Conservation (phyloP, 2,113 vertebrate genomes). For the Tragulus kanchil region DNA sequence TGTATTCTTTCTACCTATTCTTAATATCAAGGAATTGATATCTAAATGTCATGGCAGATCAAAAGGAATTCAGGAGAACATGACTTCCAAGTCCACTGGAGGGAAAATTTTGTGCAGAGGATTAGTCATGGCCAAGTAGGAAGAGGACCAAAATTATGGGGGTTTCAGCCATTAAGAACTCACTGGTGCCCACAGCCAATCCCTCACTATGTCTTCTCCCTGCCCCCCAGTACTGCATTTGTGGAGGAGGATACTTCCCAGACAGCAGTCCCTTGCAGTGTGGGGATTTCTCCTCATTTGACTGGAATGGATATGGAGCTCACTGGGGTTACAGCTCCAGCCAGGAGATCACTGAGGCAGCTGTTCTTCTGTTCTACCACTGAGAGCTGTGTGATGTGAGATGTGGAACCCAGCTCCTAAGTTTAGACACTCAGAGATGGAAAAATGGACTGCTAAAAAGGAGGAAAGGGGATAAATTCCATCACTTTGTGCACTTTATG, state of each 20-base stretch:
- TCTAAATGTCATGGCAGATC: too few relatives aligned
- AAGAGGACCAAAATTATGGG: too few relatives aligned
- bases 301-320: constrained; percentile 78
- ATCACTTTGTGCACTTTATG: neutral
- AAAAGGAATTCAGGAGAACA: neutral
- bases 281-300: constrained; percentile 77
- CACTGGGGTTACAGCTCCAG: neutral
- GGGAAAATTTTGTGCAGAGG: too few relatives aligned
- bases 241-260: constrained; percentile 78
- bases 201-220: neutral
- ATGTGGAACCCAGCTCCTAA: neutral
- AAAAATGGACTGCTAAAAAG: neutral
- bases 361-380: constrained; percentile 64
- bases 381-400: neutral
- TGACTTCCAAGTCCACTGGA: too few relatives aligned
- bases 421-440: neutral
- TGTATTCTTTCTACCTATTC: too few relatives aligned
- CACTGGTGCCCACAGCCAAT: neutral
- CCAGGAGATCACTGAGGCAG: neutral
- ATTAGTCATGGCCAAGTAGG: neutral
- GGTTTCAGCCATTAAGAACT: neutral
- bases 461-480: neutral
- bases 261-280: constrained; percentile 62
- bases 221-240: constrained; percentile 68
- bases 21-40: too few relatives aligned